Conservation (phyloP, 2,888 invertebrate genomes). For the Machimus atricapillus region DNA sequence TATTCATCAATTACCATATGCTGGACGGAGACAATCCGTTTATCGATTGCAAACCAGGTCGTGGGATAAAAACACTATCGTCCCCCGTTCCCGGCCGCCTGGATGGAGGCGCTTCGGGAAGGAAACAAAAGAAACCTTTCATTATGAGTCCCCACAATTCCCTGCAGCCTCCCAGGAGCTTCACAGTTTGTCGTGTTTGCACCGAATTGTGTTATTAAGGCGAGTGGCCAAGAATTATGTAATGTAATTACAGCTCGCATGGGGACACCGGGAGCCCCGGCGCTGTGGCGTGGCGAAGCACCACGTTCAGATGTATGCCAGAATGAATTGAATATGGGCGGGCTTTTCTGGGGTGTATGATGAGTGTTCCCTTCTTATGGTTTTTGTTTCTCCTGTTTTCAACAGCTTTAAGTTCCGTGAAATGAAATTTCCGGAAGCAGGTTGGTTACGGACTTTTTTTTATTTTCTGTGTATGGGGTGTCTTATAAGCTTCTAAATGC, state of each 20-base stretch:
- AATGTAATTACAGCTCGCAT: not conserved
- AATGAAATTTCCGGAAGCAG: not conserved
- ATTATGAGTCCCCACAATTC: not conserved
- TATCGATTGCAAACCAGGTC: not conserved
- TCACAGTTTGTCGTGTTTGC: not conserved
- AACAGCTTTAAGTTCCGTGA: not conserved
- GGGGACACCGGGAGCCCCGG: not conserved
- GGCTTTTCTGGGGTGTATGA: not conserved
- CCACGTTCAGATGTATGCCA: not conserved
- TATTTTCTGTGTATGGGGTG: not conserved
- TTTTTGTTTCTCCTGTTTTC: not conserved
- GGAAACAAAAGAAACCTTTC: not conserved
- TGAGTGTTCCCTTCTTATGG: not conserved
- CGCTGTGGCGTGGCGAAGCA: not conserved
- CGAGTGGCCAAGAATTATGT: not conserved
- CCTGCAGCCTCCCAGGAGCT: not conserved
- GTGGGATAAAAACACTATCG: not conserved
- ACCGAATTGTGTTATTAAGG: not conserved
- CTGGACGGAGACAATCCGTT: not conserved
- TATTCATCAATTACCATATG: not conserved
- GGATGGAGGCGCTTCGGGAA: not conserved
- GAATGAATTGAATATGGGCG: not conserved
- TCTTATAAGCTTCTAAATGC: not conserved
- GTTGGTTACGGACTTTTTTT: not conserved
- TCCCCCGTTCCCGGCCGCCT: not conserved